A percentile compares a stretch with the other conserved stretches of the same genome.
Conservation (phyloP, 1,140 invertebrate genomes). For the Glossosoma conforme region DNA sequence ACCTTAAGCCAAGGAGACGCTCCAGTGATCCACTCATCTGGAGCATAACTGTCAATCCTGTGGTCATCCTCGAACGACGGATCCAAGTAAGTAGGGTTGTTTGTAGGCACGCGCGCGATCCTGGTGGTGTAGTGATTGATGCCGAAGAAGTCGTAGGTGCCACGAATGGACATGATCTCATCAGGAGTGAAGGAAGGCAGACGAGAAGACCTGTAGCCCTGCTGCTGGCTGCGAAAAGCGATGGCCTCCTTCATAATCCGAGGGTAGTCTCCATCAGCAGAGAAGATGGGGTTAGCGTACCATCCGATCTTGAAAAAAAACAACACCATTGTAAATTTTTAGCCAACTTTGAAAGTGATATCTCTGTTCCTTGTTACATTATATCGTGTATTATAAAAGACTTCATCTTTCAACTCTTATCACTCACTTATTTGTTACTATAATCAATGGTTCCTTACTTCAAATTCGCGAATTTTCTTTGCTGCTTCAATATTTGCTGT, state of each 20-base stretch:
- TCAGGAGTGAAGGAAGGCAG: slow-evolving; percentile 52
- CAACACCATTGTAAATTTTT: too few relatives aligned
- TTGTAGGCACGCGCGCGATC: slow-evolving; percentile 40
- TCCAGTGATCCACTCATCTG: slow-evolving; percentile 46
- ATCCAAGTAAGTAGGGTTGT: slow-evolving; percentile 40
- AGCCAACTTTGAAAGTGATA: too few relatives aligned
- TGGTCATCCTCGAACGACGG: slow-evolving; percentile 51
- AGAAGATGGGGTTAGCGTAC: slow-evolving; percentile 60
- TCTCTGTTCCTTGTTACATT: too few relatives aligned
- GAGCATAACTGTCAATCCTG: slow-evolving; percentile 40
- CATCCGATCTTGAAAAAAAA: too few relatives aligned
- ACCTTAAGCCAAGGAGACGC: slow-evolving; percentile 51
- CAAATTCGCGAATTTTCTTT: slow-evolving; percentile 40
- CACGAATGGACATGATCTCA: slow-evolving; percentile 54
- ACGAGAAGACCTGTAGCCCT: slow-evolving; percentile 52
- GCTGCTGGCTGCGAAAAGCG: slow-evolving; percentile 49
- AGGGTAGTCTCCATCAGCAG: slow-evolving; percentile 58
- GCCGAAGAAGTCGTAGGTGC: slow-evolving; percentile 58
- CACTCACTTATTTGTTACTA: too few relatives aligned
- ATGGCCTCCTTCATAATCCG: slow-evolving; percentile 54
- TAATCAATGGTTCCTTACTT: too few relatives aligned
- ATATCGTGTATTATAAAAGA: too few relatives aligned
- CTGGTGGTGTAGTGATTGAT: slow-evolving; percentile 56
- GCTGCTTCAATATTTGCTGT: slow-evolving; percentile 44
- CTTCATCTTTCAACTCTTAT: too few relatives aligned